Conservation (phyloP, 1,140 invertebrate species). For the Heliconius hermathena region DNA sequence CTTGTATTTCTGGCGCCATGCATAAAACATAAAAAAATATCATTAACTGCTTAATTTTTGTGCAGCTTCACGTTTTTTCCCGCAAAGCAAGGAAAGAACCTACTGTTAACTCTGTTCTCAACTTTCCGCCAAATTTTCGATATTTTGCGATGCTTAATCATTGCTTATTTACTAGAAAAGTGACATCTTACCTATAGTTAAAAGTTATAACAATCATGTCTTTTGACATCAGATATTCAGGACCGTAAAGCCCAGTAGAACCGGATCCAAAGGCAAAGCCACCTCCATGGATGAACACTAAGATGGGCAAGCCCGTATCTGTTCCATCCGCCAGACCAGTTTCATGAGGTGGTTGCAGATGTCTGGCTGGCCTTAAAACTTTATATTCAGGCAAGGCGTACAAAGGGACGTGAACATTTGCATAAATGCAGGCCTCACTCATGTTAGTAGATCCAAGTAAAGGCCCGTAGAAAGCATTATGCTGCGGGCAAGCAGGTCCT, state of each 20-base stretch:
- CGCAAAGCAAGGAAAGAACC: no score
- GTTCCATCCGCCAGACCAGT: constrained; percentile 17
- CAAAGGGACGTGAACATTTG: constrained; percentile 64
- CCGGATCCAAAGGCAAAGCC: constrained; percentile 85
- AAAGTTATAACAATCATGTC: constrained; percentile 87
- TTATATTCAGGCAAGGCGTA: constrained; percentile 43
- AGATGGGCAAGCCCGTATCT: constrained; percentile 80
- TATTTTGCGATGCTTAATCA: not conserved
- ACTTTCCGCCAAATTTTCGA: no score
- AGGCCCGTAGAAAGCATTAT: constrained; percentile 56
- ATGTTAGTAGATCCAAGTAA: constrained; percentile 49
- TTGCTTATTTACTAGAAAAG: not conserved
- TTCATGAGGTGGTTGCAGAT: constrained; percentile 36
- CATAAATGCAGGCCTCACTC: constrained; percentile 64
- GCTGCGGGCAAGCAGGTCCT: constrained; percentile 81
- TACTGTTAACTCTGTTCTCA: no score
- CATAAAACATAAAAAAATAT: not conserved
- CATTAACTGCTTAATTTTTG: no score
- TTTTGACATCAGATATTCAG: constrained; percentile 84
- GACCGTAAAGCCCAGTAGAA: constrained; percentile 81
- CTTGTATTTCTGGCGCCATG: not conserved
- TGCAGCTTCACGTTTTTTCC: no score
- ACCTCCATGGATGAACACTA: constrained; percentile 89
- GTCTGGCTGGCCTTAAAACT: not conserved
- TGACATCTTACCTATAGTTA: constrained; percentile 82